Conservation (phyloP, 2,113 vertebrate genomes). For the Oryzias melastigma region DNA sequence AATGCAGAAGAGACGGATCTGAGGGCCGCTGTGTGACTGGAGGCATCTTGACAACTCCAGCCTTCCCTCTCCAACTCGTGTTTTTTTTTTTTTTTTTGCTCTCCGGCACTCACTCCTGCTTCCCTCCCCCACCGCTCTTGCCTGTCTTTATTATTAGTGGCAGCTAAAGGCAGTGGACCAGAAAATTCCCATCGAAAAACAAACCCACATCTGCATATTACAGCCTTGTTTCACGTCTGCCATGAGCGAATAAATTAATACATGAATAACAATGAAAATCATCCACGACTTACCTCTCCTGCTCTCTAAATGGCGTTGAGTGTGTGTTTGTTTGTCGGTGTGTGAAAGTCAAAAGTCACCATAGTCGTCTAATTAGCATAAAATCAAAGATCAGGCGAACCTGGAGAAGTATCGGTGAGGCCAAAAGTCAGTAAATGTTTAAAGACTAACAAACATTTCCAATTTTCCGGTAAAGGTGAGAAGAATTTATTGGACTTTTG, state of each 20-base stretch:
- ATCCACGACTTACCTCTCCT: constrained; percentile 51
- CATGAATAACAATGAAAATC: constrained; percentile 78
- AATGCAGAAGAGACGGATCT: constrained; percentile 12
- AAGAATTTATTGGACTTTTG: no score
- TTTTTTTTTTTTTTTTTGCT: constrained; percentile 6
- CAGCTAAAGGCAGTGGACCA: constrained; percentile 69
- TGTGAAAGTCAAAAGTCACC: constrained; percentile 13
- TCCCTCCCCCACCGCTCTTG: constrained; percentile 28
- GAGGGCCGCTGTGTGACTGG: constrained; percentile 47
- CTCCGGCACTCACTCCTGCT: neutral
- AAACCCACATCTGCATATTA: constrained; percentile 77
- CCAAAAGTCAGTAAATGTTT: constrained; percentile 4
- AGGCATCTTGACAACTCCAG: constrained; percentile 59
- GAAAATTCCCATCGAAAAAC: constrained; percentile 75
- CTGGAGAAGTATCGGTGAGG: neutral
- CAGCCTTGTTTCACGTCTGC: constrained; percentile 67
- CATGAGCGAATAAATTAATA: constrained; percentile 77
- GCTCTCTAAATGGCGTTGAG: constrained; percentile 52
- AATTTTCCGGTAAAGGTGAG: no score
- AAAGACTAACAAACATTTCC: neutral
- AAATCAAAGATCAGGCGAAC: constrained; percentile 16
- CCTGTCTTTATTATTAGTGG: constrained; percentile 76
- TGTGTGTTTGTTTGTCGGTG: constrained; percentile 31
- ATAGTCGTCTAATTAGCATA: constrained; percentile 35
- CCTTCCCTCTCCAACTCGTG: constrained; percentile 30